Conservation (phyloP, 23 tunicate genomes). For the Phallusia fumigata region DNA sequence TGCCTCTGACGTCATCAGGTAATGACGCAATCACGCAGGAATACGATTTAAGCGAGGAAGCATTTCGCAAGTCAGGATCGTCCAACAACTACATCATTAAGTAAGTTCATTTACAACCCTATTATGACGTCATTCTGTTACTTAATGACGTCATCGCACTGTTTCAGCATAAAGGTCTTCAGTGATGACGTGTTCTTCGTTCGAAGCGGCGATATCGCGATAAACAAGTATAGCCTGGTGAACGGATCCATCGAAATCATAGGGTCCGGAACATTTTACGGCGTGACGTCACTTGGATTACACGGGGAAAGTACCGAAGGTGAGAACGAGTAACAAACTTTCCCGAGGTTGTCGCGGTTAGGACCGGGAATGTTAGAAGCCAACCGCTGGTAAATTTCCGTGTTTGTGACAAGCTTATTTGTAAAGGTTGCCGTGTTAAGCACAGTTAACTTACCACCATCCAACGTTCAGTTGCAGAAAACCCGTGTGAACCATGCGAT, state of each 20-base stretch:
- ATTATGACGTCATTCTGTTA: too few species aligned
- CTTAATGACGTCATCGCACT: background rate
- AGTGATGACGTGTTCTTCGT: background rate
- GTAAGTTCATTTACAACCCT: background rate
- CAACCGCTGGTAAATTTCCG: too few species aligned
- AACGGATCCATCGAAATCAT: background rate
- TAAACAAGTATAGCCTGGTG: background rate
- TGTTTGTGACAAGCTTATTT: too few species aligned
- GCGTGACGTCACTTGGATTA: too few species aligned
- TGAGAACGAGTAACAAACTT: too few species aligned
- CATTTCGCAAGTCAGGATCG: background rate
- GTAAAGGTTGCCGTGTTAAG: too few species aligned
- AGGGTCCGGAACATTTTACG: background rate
- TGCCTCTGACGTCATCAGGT: background rate
- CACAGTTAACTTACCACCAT: too few species aligned
- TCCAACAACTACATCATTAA: background rate
- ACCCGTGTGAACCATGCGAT: background rate
- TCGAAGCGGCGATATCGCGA: background rate
- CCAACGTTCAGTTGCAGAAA: background rate
- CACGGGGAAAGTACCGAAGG: too few species aligned
- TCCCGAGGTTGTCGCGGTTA: too few species aligned
- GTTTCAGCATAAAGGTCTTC: background rate
- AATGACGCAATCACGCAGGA: background rate
- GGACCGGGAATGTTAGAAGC: too few species aligned
- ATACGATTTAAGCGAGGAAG: slow-evolving; percentile 8